These are phyloP conservation scores for Muscicapa adusta DNA, from an alignment of 2,113 vertebrate species.

Conservation along the genomic window DNA sequence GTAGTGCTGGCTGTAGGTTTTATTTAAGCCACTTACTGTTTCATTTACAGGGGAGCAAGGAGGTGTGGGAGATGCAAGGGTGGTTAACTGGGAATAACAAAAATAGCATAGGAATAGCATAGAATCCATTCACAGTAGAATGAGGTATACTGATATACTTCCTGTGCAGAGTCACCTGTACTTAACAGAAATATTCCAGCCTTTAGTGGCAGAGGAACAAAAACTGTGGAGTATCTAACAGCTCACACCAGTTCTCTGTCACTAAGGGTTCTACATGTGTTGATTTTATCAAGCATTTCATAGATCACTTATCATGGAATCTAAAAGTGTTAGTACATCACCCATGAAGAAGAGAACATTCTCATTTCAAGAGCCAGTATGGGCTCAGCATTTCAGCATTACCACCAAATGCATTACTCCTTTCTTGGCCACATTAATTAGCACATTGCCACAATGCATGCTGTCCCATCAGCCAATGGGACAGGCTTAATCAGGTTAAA, in stretches of 20 bases:
- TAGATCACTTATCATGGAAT: neutral
- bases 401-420: neutral
- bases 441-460: neutral
- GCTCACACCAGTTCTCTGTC: neutral
- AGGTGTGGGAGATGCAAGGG: neutral
- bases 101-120: neutral
- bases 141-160: neutral
- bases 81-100: neutral
- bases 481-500: too few species aligned
- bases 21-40: slow-evolving; percentile 6
- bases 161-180: neutral
- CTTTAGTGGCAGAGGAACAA: neutral
- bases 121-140: neutral
- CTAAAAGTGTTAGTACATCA: neutral
- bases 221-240: neutral
- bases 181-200: accelerated
- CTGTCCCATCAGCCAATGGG: neutral
- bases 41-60: neutral
- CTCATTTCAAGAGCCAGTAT: neutral
- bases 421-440: neutral
- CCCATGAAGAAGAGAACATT: neutral
- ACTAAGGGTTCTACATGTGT: neutral
- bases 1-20: slow-evolving; percentile 27
- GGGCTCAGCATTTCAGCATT: neutral
- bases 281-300: neutral